Evolutionary conservation across 2,797 vertebrate genomes (phyloP).

Genomic region (Chelidonichthys spinosus): DNA sequence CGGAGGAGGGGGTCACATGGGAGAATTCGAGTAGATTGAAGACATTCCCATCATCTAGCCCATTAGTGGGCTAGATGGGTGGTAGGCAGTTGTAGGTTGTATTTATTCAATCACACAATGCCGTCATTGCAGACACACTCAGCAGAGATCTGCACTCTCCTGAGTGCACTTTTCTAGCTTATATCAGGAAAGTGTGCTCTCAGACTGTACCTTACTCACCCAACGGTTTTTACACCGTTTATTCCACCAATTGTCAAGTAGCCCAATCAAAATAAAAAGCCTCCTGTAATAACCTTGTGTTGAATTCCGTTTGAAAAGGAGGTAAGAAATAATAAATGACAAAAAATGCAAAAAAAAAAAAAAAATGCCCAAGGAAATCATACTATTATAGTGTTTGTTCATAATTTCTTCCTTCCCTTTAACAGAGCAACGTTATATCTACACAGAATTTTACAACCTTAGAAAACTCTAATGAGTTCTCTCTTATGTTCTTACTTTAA

Average conservation of each 20-base stretch:
- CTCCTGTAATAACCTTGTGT: background rate
- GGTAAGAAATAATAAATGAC: background rate
- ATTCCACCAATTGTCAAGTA: background rate
- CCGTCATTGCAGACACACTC: background rate
- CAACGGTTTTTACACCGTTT: background rate
- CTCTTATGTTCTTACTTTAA: constrained; percentile 48
- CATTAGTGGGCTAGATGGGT: too few species aligned
- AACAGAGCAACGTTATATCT: background rate
- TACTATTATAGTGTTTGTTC: background rate
- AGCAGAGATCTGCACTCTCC: background rate
- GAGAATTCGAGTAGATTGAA: too few species aligned
- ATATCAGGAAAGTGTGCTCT: background rate
- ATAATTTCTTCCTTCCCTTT: background rate
- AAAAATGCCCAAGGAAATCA: background rate
- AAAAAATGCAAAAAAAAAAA: too few species aligned
- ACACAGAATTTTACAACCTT: background rate
- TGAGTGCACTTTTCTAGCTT: background rate
- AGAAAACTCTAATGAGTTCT: background rate
- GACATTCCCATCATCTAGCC: too few species aligned
- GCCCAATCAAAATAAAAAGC: background rate
- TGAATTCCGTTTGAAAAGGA: background rate
- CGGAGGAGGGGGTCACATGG: too few species aligned
- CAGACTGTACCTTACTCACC: background rate
- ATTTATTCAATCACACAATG: background rate
- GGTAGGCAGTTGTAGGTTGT: background rate